Evolutionary conservation across 2,888 invertebrate genomes (phyloP).

Genomic region (Branchipolynoe longqiensis): DNA sequence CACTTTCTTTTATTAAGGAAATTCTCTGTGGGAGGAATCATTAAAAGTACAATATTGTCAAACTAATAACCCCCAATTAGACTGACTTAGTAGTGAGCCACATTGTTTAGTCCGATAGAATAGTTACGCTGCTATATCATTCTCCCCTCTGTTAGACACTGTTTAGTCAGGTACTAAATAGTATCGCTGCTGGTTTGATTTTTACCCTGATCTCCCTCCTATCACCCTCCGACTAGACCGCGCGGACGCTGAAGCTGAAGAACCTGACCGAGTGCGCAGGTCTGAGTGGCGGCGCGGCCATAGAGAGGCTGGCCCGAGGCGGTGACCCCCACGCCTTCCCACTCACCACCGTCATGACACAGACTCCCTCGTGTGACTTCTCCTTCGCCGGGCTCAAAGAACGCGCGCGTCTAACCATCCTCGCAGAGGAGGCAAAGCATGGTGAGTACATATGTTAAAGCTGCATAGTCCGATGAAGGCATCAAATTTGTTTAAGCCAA

Average conservation of each 20-base stretch:
- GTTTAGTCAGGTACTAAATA: neutral
- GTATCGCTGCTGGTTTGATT: neutral
- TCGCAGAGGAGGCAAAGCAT: conserved; percentile 71
- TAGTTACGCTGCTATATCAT: too few species aligned
- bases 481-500: too few species aligned
- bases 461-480: too few species aligned
- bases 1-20: too few species aligned
- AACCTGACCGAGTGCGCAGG: conserved; percentile 88
- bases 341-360: conserved; percentile 81
- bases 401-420: conserved; percentile 70
- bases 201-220: too few species aligned
- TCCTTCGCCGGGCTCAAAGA: conserved; percentile 89
- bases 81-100: too few species aligned
- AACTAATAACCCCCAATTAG: too few species aligned
- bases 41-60: too few species aligned
- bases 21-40: too few species aligned
- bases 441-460: too few species aligned
- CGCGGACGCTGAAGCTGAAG: conserved; percentile 91
- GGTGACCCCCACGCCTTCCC: conserved; percentile 80
- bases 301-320: conserved; percentile 90
- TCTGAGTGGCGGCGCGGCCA: conserved; percentile 91
- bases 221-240: conserved; percentile 84
- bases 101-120: too few species aligned
- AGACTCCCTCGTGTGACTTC: conserved; percentile 91
- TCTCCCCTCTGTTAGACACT: too few species aligned